phyloP scores from a whole-genome alignment of 2,888 invertebrate genomes.

The Pterobdella sp. region DNA sequence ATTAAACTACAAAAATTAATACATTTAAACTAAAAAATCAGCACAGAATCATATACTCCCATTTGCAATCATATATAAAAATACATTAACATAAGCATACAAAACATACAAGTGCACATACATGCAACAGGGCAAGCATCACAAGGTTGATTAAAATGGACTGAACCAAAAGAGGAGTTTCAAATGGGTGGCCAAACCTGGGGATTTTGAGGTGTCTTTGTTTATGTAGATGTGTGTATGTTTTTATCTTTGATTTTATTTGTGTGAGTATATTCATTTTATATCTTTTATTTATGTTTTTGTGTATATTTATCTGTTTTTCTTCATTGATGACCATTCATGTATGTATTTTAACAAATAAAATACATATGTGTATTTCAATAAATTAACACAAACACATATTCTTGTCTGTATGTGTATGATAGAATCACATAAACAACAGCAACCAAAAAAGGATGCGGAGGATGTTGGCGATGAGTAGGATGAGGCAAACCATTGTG shows the following conservation, averaged over 20 bases:
- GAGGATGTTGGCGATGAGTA: conserved; percentile 88
- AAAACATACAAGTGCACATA: background rate
- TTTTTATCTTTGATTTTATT: too few relatives aligned
- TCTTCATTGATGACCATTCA: too few relatives aligned
- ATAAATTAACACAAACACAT: too few relatives aligned
- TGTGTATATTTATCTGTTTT: too few relatives aligned
- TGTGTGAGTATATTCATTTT: too few relatives aligned
- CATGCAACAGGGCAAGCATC: conserved; percentile 88
- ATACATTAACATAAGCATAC: too few relatives aligned
- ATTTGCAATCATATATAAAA: background rate
- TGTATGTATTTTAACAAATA: too few relatives aligned
- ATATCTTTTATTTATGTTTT: too few relatives aligned
- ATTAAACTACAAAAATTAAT: background rate
- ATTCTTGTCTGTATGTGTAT: background rate
- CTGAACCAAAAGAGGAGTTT: conserved; percentile 85
- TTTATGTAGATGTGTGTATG: too few relatives aligned
- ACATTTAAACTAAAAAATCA: conserved; percentile 5
- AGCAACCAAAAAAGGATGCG: conserved; percentile 90
- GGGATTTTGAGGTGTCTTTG: too few relatives aligned
- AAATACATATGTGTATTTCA: too few relatives aligned
- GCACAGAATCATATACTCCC: background rate
- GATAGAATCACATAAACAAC: too few relatives aligned
- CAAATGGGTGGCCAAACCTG: conserved; percentile 97
- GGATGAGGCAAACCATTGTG: conserved; percentile 84
- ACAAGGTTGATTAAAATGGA: conserved; percentile 93